These are phyloP conservation scores for Chelon labrosus DNA, from an alignment of 2,797 vertebrate genomes.

Conservation along the genomic window DNA sequence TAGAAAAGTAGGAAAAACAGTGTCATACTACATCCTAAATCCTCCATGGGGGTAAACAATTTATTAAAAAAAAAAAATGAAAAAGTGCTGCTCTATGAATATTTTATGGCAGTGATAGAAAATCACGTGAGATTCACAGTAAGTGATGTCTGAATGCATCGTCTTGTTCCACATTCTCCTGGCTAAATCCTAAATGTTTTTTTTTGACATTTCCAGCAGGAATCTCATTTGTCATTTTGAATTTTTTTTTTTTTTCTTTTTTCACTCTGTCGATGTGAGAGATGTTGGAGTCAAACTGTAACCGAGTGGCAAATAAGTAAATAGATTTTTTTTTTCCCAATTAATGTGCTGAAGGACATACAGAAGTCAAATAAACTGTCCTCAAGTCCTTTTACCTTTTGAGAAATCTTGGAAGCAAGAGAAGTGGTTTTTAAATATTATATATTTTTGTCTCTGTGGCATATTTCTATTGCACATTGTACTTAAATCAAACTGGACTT, in stretches of 20 bases:
- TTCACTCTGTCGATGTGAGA: no score
- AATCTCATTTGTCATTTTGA: slow-evolving; percentile 45
- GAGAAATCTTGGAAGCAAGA: neutral
- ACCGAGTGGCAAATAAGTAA: neutral
- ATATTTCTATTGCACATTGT: neutral
- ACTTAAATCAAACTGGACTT: slow-evolving; percentile 13
- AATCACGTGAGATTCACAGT: slow-evolving; percentile 18
- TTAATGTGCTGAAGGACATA: neutral
- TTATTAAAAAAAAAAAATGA: slow-evolving; percentile 18
- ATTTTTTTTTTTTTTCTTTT: neutral
- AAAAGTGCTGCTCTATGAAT: slow-evolving; percentile 27
- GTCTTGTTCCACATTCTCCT: neutral
- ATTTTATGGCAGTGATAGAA: slow-evolving; percentile 36
- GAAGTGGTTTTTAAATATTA: neutral
- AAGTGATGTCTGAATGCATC: slow-evolving; percentile 6
- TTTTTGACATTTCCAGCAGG: slow-evolving; percentile 1
- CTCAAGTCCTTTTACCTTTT: neutral
- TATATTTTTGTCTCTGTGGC: neutral
- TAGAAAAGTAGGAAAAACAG: no score
- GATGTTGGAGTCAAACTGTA: slow-evolving; percentile 22
- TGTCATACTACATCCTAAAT: neutral
- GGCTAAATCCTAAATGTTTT: slow-evolving; percentile 6
- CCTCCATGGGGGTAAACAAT: slow-evolving; percentile 15
- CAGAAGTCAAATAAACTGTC: neutral
- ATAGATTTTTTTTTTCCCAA: neutral